Conservation (phyloP, 1,140 invertebrate species). For the Himalopsyche phryganea region DNA sequence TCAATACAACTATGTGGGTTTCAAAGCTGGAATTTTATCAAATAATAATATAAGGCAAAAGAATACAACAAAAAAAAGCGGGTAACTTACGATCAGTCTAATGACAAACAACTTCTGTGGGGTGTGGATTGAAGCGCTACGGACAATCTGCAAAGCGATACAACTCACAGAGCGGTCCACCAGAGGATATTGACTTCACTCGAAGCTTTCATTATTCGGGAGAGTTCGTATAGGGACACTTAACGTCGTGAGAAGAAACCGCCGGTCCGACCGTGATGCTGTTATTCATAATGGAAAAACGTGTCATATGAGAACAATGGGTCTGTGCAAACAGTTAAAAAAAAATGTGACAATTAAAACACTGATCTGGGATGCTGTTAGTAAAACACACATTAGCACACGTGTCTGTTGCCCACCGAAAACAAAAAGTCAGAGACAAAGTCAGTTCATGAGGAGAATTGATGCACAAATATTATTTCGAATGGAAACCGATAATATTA, state of each 20-base stretch:
- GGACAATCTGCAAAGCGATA: constrained; percentile 16
- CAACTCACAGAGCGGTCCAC: constrained; percentile 16
- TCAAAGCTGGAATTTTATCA: no score
- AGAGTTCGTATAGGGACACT: background rate
- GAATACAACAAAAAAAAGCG: constrained; percentile 38
- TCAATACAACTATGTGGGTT: no score
- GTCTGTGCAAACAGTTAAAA: constrained; percentile 24
- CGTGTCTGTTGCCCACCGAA: constrained; percentile 26
- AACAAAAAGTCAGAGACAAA: no score
- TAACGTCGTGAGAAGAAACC: background rate
- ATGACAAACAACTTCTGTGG: constrained; percentile 43
- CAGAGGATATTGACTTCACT: constrained; percentile 5
- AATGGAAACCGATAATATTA: background rate
- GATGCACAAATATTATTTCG: constrained; percentile 5
- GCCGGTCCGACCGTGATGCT: constrained; percentile 4
- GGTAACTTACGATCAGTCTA: constrained; percentile 53
- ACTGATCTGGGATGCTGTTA: constrained; percentile 34
- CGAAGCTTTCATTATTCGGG: no score
- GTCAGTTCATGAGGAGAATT: constrained; percentile 13
- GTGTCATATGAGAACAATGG: constrained; percentile 12
- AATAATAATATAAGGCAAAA: constrained; percentile 34
- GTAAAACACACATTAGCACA: constrained; percentile 30
- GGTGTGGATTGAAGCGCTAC: constrained; percentile 26
- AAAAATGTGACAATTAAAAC: constrained; percentile 26
- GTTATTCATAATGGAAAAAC: constrained; percentile 22